These are phyloP conservation scores for Colletes latitarsis DNA, from an alignment of 1,140 invertebrate species.

Conservation along the genomic window DNA sequence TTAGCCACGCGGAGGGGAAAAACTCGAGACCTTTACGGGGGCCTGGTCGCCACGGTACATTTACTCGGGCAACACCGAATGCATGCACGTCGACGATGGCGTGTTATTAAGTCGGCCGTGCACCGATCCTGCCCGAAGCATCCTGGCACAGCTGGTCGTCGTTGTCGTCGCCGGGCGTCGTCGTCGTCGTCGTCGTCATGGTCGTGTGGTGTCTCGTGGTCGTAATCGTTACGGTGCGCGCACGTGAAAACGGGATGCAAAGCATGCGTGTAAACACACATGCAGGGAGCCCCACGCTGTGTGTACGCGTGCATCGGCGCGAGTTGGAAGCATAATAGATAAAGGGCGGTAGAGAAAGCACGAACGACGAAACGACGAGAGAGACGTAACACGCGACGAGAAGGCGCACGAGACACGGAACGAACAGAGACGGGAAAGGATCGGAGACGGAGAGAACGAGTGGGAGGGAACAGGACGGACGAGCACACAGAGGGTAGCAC, in stretches of 20 bases:
- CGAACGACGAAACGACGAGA: constrained; percentile 7
- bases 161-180: constrained; percentile 13
- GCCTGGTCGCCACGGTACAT: constrained; percentile 36
- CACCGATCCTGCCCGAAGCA: constrained; percentile 28
- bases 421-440: neutral
- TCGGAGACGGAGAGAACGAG: neutral
- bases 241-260: constrained; percentile 57
- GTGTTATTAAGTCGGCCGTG: constrained; percentile 54
- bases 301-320: constrained; percentile 5
- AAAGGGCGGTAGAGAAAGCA: constrained; percentile 16
- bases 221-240: constrained; percentile 35
- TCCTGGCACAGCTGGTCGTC: constrained; percentile 52
- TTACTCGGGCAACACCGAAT: constrained; percentile 55
- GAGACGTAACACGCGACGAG: constrained; percentile 1
- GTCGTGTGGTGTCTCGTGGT: neutral
- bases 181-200: constrained; percentile 21
- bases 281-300: neutral
- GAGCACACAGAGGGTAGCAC: constrained; percentile 32
- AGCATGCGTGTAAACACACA: constrained; percentile 61
- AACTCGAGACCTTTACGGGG: neutral
- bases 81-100: constrained; percentile 55
- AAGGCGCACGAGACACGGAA: constrained; percentile 16
- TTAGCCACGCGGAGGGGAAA: constrained; percentile 9
- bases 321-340: constrained; percentile 16
- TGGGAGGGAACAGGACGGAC: neutral